Conservation (phyloP, 2,113 vertebrate species). For the Bujurquina vittata region DNA sequence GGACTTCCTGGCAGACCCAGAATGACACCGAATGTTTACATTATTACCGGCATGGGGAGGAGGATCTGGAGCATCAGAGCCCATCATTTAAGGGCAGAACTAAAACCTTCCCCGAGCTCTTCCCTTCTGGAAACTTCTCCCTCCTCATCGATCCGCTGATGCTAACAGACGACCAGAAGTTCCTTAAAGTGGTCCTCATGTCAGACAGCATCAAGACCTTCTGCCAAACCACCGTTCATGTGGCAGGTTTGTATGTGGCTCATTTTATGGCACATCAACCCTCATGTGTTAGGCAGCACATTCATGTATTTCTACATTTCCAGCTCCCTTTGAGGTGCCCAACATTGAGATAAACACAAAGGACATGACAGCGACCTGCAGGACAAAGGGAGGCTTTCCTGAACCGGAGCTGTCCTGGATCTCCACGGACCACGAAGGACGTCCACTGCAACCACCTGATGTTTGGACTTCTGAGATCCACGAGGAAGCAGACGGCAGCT, state of each 20-base stretch:
- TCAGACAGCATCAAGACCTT: not conserved
- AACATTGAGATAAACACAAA: not conserved
- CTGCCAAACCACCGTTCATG: not conserved
- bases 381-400: not conserved
- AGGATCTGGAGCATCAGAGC: not conserved
- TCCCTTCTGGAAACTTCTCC: not conserved
- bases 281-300: not conserved
- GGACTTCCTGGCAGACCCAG: not conserved
- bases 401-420: not conserved
- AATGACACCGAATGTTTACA: not conserved
- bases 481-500: not conserved
- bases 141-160: not conserved
- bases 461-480: fast-evolving
- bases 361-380: not conserved
- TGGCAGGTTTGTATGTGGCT: not conserved
- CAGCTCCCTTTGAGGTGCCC: not conserved
- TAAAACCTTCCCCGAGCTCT: not conserved
- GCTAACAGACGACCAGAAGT: not conserved
- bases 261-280: not conserved
- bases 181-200: not conserved
- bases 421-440: not conserved
- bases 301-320: not conserved
- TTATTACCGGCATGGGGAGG: not conserved
- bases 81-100: not conserved
- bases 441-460: not conserved